Evolutionary conservation across 2,888 invertebrate genomes (phyloP).

Genomic region (Zygothrica quintamaculata): DNA sequence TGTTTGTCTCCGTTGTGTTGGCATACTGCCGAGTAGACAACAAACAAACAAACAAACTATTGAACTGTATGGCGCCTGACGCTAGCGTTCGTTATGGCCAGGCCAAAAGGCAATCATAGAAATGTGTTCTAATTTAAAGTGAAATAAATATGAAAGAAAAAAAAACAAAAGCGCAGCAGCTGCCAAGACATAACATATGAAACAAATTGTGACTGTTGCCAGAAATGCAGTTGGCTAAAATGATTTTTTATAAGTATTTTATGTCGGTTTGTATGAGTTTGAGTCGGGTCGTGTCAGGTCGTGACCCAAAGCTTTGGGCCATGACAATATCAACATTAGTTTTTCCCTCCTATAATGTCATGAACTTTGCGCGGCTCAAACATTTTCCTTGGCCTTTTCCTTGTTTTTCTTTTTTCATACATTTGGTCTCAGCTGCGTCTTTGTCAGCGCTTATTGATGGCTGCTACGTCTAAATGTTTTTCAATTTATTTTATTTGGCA

Average conservation of each 20-base stretch:
- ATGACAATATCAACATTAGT: slow-evolving; percentile 77
- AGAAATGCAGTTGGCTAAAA: slow-evolving; percentile 71
- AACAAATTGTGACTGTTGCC: slow-evolving; percentile 50
- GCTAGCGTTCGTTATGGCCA: slow-evolving; percentile 69
- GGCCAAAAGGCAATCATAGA: slow-evolving; percentile 70
- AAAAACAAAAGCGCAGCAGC: slow-evolving; percentile 56
- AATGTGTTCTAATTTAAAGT: slow-evolving; percentile 80
- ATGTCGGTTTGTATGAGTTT: slow-evolving; percentile 62
- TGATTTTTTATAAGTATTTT: slow-evolving; percentile 60
- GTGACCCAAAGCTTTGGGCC: slow-evolving; percentile 14
- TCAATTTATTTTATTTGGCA: slow-evolving; percentile 76
- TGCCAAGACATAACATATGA: slow-evolving; percentile 60
- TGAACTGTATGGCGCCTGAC: slow-evolving; percentile 74
- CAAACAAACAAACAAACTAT: slow-evolving; percentile 76
- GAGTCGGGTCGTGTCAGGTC: slow-evolving; percentile 21
- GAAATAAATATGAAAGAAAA: slow-evolving; percentile 55
- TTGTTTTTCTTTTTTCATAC: slow-evolving; percentile 1
- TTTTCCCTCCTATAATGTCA: slow-evolving; percentile 70
- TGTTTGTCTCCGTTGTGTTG: slow-evolving; percentile 38
- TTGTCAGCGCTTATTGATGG: slow-evolving; percentile 79
- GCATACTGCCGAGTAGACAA: slow-evolving; percentile 75
- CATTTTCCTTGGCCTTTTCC: slow-evolving; percentile 6
- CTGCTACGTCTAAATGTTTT: slow-evolving; percentile 75
- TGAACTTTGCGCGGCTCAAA: slow-evolving; percentile 59
- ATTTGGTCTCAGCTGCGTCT: slow-evolving; percentile 70